Evolutionary conservation across 2,888 invertebrate genomes (phyloP), one percentile per base, ranked within the genome.

Genomic region (Euplagia quadripunctaria): DNA sequence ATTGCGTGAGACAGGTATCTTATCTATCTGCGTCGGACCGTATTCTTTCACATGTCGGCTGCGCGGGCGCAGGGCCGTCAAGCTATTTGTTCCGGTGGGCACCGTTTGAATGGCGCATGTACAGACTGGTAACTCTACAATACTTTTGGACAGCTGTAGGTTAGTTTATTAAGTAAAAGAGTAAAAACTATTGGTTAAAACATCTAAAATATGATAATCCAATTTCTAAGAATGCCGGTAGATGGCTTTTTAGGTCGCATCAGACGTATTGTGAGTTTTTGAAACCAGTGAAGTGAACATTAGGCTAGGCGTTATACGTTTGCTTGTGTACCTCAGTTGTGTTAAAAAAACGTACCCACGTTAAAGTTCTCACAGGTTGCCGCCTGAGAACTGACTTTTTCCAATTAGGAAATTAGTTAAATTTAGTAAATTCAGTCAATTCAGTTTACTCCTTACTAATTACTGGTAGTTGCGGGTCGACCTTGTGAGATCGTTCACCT

Each of bases 401-500:
- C 31, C 31, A 12, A 61, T 61, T 31, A 61, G 14, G 31, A 31
- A 61, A 61, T 5, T 61, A 14, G 20, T 3, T 49, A 49, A 12
- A 49, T 8, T 12, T 12, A 12, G 8, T 12, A 49, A 11, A 11
- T 49, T 11, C 8, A 11, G 4, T 11, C 11, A 49, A 41, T 78
- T 78, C 65, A 77, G 70, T 71, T 61, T 52, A 69, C 64, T 77
- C 72, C 67, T 68, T 64, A 16, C n/a, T 17, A 75, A 79, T 64
- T 63, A 72, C 31, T 66, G 74, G 72, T 81, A 81, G 70, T 72
- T 79, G 77, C 67, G 78, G 82, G 86, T 84, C 91, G 94, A 91
- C 95, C 94, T 95, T 95, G 94, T 88, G 79, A 80, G 95, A 93
- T 86, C 94, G 88, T 95, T 95, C 91, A 95, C 94, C 95, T 94